Evolutionary conservation across 2,888 invertebrate genomes (phyloP).

Genomic region (Sarcophaga caerulescens): DNA sequence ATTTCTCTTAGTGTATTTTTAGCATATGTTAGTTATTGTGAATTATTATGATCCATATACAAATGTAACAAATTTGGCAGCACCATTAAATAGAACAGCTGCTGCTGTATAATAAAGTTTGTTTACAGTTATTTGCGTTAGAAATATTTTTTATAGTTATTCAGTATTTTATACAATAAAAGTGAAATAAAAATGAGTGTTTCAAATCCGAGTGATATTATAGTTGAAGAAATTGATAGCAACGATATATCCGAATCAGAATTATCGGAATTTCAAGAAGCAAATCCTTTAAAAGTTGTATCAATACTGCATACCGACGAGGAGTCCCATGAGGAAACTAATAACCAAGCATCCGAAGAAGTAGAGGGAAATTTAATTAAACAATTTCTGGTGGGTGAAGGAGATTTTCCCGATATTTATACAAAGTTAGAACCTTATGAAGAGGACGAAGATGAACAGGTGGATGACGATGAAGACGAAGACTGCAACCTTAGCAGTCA

Average conservation of each 20-base stretch:
- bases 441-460: slow-evolving; percentile 81
- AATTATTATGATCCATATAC: background rate
- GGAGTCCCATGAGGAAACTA: background rate
- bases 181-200: slow-evolving; percentile 44
- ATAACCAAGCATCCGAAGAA: slow-evolving; percentile 62
- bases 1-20: background rate
- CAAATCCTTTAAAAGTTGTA: slow-evolving; percentile 75
- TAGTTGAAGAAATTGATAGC: slow-evolving; percentile 78
- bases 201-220: slow-evolving; percentile 62
- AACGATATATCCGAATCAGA: slow-evolving; percentile 78
- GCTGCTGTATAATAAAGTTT: background rate
- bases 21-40: slow-evolving; percentile 7
- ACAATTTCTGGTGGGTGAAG: slow-evolving; percentile 87
- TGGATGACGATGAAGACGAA: slow-evolving; percentile 79
- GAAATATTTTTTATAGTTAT: too few relatives aligned
- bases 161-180: too few relatives aligned
- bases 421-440: slow-evolving; percentile 82
- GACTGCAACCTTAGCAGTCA: slow-evolving; percentile 11
- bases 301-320: slow-evolving; percentile 70
- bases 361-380: slow-evolving; percentile 84
- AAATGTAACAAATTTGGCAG: background rate
- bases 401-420: slow-evolving; percentile 86
- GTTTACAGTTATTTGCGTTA: background rate
- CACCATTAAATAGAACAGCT: background rate
- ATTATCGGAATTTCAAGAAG: slow-evolving; percentile 78